Conservation (phyloP, 2,797 vertebrate species). For the Carapus acus region DNA sequence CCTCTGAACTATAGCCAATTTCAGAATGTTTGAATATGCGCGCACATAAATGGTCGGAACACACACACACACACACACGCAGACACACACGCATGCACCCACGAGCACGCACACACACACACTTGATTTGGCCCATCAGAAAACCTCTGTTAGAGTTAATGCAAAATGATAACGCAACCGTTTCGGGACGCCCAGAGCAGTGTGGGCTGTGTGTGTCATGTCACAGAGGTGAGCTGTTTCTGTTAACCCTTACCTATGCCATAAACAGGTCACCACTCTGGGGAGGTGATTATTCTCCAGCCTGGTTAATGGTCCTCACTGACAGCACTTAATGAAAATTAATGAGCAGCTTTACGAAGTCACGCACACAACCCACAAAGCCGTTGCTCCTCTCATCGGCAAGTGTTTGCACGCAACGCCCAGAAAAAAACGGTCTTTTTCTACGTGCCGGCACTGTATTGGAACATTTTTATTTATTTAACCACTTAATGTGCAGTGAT, state of each 20-base stretch:
- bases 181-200: no score
- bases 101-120: no score
- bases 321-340: constrained; percentile 48
- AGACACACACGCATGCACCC: no score
- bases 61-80: no score
- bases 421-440: no score
- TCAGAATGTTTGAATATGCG: constrained; percentile 24
- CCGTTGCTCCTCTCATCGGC: constrained; percentile 40
- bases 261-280: constrained; percentile 56
- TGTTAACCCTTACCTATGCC: constrained; percentile 68
- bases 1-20: constrained; percentile 14
- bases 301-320: constrained; percentile 54
- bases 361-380: constrained; percentile 37
- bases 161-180: constrained; percentile 27
- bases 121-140: constrained; percentile 32
- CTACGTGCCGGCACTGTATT: no score
- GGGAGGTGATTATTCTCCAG: constrained; percentile 65
- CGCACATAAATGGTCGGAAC: no score
- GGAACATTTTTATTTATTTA: neutral
- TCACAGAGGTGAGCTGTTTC: constrained; percentile 64
- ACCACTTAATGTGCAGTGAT: neutral
- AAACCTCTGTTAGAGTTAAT: constrained; percentile 14
- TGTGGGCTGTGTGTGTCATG: constrained; percentile 25
- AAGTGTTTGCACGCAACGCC: constrained; percentile 37
- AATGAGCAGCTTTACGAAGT: constrained; percentile 42